Percentiles rank a stretch among this genome's conserved stretches.
Conservation (phyloP, 1,140 invertebrate species). For the Neodiprion fabricii region DNA sequence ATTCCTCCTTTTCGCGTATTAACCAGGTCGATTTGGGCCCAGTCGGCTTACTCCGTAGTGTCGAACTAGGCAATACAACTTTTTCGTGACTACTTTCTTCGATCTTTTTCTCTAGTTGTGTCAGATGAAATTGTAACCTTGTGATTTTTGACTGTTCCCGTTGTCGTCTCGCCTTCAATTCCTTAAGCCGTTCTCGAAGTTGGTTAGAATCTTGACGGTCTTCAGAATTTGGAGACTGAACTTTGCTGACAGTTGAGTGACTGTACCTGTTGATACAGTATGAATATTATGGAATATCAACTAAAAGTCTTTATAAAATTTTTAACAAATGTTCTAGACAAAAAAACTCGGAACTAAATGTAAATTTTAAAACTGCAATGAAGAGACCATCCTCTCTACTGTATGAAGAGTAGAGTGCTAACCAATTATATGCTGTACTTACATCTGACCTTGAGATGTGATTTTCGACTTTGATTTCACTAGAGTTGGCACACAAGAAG, state of each 20-base stretch:
- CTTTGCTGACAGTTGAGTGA: neutral
- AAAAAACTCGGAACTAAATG: constrained; percentile 10
- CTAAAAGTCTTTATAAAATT: no score
- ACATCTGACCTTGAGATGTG: no score
- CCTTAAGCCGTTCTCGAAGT: constrained; percentile 27
- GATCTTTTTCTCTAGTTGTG: neutral
- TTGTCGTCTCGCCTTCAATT: constrained; percentile 26
- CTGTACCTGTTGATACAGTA: constrained; percentile 15
- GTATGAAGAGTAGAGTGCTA: neutral
- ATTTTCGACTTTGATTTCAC: no score
- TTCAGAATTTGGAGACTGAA: constrained; percentile 12
- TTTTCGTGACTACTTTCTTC: neutral
- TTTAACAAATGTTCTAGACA: neutral
- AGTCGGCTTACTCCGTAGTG: neutral
- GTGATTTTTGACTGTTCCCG: constrained; percentile 27
- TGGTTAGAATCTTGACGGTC: constrained; percentile 25
- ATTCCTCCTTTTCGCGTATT: constrained; percentile 3
- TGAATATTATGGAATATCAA: no score
- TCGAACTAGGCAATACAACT: neutral
- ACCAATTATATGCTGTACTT: no score
- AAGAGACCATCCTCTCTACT: neutral
- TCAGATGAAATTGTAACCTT: constrained; percentile 22
- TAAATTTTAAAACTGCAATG: constrained; percentile 11
- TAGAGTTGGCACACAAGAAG: no score
- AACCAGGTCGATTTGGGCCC: neutral